These are phyloP conservation scores for Dasysyrphus tricinctus DNA, from an alignment of 2,888 invertebrate species.

Conservation along the genomic window DNA sequence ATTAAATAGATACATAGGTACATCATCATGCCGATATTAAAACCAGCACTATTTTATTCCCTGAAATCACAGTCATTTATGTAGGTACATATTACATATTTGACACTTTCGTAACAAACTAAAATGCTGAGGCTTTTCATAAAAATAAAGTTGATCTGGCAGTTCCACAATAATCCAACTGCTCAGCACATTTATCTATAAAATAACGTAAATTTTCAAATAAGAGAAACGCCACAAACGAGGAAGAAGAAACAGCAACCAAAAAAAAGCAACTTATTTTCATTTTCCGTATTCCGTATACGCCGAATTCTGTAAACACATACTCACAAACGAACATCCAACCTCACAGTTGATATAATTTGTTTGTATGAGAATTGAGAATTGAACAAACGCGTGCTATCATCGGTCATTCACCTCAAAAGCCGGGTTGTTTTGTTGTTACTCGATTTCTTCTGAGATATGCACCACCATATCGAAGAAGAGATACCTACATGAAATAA, in stretches of 20 bases:
- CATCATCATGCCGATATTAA: too few relatives aligned
- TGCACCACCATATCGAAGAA: constrained; percentile 23
- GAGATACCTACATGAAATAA: constrained; percentile 2
- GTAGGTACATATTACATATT: too few relatives aligned
- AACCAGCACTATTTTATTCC: too few relatives aligned
- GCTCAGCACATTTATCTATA: constrained; percentile 36
- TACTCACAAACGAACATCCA: constrained; percentile 13
- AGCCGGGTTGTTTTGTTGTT: constrained; percentile 75
- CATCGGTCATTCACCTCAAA: constrained; percentile 75
- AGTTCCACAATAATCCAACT: constrained; percentile 14
- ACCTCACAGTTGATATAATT: not conserved
- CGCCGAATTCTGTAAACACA: constrained; percentile 55
- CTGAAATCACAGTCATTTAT: too few relatives aligned
- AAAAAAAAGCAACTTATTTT: constrained; percentile 47
- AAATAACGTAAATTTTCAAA: constrained; percentile 47
- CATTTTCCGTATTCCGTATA: constrained; percentile 66
- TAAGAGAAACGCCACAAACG: constrained; percentile 54
- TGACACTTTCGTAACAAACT: too few relatives aligned
- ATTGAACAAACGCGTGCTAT: constrained; percentile 75
- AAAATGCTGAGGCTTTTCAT: too few relatives aligned
- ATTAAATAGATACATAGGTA: too few relatives aligned
- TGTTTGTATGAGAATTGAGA: constrained; percentile 45
- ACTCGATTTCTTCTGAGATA: constrained; percentile 50
- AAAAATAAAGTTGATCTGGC: constrained; percentile 23
- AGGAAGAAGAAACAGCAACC: constrained; percentile 47